Conservation (phyloP, 2,888 invertebrate genomes). For the Melangyna quadrimaculata region DNA sequence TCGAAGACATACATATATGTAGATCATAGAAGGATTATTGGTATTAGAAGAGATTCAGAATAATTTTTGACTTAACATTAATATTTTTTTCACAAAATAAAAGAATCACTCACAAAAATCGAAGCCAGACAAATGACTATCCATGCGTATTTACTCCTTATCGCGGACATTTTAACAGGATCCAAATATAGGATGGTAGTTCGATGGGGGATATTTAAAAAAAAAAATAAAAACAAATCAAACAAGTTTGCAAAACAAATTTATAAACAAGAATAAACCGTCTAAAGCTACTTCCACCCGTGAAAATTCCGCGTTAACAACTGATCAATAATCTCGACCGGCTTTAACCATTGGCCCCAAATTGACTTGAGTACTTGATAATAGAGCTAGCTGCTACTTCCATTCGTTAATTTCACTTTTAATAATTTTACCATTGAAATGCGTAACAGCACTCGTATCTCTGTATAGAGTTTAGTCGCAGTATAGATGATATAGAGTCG, state of each 20-base stretch:
- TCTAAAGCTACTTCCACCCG: conserved; percentile 18
- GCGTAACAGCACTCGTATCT: conserved; percentile 42
- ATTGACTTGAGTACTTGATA: background rate
- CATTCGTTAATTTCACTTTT: conserved; percentile 66
- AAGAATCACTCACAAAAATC: conserved; percentile 58
- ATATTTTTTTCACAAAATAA: background rate
- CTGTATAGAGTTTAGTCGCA: background rate
- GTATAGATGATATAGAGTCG: background rate
- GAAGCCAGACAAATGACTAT: conserved; percentile 55
- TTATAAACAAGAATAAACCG: background rate
- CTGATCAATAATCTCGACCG: conserved; percentile 49
- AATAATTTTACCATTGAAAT: conserved; percentile 70
- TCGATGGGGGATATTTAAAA: background rate
- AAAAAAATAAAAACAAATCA: background rate
- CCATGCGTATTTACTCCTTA: conserved; percentile 41
- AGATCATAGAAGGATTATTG: background rate
- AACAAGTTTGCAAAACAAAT: conserved; percentile 6
- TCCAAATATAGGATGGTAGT: background rate
- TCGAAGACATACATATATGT: no score
- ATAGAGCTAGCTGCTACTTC: conserved; percentile 2
- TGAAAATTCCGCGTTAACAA: conserved; percentile 47
- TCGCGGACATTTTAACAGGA: conserved; percentile 39
- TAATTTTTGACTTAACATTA: background rate
- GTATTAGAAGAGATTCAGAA: background rate
- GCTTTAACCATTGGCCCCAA: conserved; percentile 46